Evolutionary conservation across 1,140 invertebrate species (phyloP).

Genomic region (Danaus plexippus): DNA sequence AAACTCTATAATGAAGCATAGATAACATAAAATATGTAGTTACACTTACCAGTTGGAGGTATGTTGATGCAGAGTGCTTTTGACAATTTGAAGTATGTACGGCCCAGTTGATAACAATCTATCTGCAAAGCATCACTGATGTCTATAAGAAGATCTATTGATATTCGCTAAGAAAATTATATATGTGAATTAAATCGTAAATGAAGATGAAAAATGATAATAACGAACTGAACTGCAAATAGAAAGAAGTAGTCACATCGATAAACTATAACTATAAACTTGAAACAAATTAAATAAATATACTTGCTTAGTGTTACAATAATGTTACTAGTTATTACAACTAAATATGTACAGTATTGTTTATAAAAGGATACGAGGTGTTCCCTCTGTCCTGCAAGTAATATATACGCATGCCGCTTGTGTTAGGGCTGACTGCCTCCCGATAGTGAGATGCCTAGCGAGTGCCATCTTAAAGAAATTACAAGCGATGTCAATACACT

Average conservation of each 20-base stretch:
- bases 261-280: too few relatives aligned
- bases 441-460: constrained; percentile 89
- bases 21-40: constrained; percentile 8
- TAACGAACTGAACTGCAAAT: too few relatives aligned
- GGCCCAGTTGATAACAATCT: constrained; percentile 95
- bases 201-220: too few relatives aligned
- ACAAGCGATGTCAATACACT: constrained; percentile 93
- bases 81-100: constrained; percentile 92
- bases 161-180: constrained; percentile 11
- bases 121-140: constrained; percentile 97
- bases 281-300: not conserved
- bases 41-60: constrained; percentile 89
- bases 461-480: constrained; percentile 98
- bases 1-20: too few relatives aligned
- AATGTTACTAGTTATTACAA: not conserved
- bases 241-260: too few relatives aligned
- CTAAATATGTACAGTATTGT: too few relatives aligned
- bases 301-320: not conserved
- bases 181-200: not conserved
- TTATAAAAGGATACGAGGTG: constrained; percentile 87
- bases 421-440: constrained; percentile 91
- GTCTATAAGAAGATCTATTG: constrained; percentile 91
- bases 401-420: constrained; percentile 98
- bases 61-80: constrained; percentile 93
- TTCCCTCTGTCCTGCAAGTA: constrained; percentile 94